phyloP scores from a whole-genome alignment of 1,140 invertebrate species.

The Geopemphigus sp. region DNA sequence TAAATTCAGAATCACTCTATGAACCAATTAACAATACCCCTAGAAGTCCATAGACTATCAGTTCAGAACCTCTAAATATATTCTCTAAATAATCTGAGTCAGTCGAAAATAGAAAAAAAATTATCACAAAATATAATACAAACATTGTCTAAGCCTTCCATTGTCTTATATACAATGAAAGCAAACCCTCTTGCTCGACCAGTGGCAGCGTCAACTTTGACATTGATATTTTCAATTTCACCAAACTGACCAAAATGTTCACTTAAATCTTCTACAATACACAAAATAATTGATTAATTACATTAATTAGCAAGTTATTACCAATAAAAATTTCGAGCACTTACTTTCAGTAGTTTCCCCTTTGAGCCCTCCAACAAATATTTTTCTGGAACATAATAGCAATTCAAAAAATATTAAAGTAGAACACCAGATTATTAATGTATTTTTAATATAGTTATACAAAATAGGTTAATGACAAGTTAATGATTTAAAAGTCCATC shows the following conservation, averaged over 20 bases:
- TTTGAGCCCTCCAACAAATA: slow-evolving; percentile 95
- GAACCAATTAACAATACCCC: too few species aligned
- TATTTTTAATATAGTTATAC: background rate
- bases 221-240: slow-evolving; percentile 89
- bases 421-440: background rate
- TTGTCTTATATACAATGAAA: slow-evolving; percentile 88
- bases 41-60: too few species aligned
- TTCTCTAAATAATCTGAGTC: background rate
- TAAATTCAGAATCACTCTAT: too few species aligned
- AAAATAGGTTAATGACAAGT: background rate
- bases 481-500: background rate
- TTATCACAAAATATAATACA: slow-evolving; percentile 34
- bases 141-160: slow-evolving; percentile 88
- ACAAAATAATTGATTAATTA: background rate
- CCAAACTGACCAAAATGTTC: slow-evolving; percentile 87
- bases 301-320: background rate
- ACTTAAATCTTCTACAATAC: slow-evolving; percentile 84
- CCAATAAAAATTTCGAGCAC: slow-evolving; percentile 56
- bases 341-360: slow-evolving; percentile 98
- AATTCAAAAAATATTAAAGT: background rate
- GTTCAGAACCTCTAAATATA: too few species aligned
- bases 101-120: too few species aligned
- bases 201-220: slow-evolving; percentile 88
- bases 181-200: slow-evolving; percentile 88
- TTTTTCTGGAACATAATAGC: slow-evolving; percentile 78